phyloP scores from a whole-genome alignment of 1,140 invertebrate genomes.

The Euglossa dilemma region DNA sequence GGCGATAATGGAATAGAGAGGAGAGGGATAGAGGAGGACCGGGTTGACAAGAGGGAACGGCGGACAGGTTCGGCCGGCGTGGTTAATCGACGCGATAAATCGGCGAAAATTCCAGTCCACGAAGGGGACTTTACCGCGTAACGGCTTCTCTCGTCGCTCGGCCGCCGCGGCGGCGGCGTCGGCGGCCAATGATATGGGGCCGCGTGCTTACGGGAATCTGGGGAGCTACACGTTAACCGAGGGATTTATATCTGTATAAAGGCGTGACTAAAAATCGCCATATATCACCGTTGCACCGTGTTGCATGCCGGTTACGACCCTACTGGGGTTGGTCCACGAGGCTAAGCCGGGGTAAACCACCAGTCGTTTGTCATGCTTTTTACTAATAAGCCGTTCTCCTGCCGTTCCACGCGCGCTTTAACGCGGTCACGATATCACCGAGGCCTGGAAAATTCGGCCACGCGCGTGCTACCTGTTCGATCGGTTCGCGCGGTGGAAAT shows the following conservation, averaged over 20 bases:
- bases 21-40: not conserved
- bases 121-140: not conserved
- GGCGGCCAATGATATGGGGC: conserved; percentile 32
- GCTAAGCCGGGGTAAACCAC: conserved; percentile 72
- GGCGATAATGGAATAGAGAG: no score
- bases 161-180: not conserved
- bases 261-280: conserved; percentile 76
- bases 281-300: conserved; percentile 70
- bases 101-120: conserved; percentile 1
- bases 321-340: conserved; percentile 70
- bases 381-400: conserved; percentile 73
- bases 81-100: conserved; percentile 32
- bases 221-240: conserved; percentile 69
- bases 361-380: conserved; percentile 77
- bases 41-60: not conserved
- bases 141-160: conserved; percentile 27
- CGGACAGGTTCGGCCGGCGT: not conserved
- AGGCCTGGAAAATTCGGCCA: conserved; percentile 31
- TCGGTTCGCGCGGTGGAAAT: not conserved
- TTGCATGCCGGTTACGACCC: conserved; percentile 70
- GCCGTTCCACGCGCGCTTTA: conserved; percentile 59
- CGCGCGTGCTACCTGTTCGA: conserved; percentile 15
- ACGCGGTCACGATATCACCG: conserved; percentile 56
- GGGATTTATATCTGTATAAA: conserved; percentile 76
- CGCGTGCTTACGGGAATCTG: conserved; percentile 65